Evolutionary conservation across 2,113 vertebrate species (phyloP), one percentile per base, ranked within the genome.

Genomic region (Anas platyrhynchos): DNA sequence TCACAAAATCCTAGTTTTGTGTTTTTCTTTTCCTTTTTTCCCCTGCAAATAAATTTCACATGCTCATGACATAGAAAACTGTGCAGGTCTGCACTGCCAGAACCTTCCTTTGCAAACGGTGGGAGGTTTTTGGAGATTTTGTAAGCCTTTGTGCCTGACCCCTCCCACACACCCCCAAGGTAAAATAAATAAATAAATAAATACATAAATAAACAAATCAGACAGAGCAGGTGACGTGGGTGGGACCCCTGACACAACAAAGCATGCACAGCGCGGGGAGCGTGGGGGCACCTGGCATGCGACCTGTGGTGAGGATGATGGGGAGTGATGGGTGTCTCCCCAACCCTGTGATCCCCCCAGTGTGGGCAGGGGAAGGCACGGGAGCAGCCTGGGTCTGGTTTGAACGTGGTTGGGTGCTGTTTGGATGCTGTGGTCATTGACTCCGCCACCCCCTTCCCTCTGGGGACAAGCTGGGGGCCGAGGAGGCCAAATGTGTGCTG

Each of bases 1-100:
- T 85, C 3, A 12, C 3, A 48, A 48, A 48, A 48, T 7, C n/a
- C 48, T 71, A 26, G 25, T 69, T 69, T 34, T n/a, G 29, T 46
- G 29, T 23, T 21, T 43, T 52, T 68, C 26, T 13, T 14, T 6
- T 4, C 8, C 5, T 4, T 32, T 34, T 25, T 34, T 50, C 9
- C 32, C 69, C 59, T 26, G 8, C 72, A 80, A 82, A 73, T 58
- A 93, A 82, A 94, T 81, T 83, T 91, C 77, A 91, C 95, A 96
- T 95, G 95, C 95, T 94, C 0, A 0, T 83, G 61, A 96, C 91
- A 89, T 84, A 93, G 3, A 91, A 92, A 95, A 94, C 34, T 2
- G 50, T 16, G 80, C 86, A 86, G 80, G 48, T 20, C 77, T 36
- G 76, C 46, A 6, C 36, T 50, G 83, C 73, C 90, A 79, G 59